Evolutionary conservation across 2,113 vertebrate genomes (phyloP).

Genomic region (Engystomops pustulosus): DNA sequence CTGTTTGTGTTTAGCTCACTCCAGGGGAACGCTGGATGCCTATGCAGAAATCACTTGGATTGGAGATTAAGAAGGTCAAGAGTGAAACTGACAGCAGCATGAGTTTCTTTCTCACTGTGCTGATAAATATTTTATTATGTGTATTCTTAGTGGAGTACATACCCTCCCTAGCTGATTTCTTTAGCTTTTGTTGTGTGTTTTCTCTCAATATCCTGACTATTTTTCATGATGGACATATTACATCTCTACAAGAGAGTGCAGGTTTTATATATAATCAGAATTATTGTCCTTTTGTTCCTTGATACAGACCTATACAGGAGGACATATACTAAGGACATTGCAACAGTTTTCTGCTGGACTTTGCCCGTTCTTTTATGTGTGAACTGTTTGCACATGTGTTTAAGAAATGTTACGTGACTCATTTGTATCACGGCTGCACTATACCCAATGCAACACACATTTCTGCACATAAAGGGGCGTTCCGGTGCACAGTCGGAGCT

Average conservation of each 20-base stretch:
- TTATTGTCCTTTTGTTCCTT: too few species aligned
- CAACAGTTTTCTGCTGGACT: too few species aligned
- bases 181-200: neutral
- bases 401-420: too few species aligned
- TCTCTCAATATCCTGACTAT: neutral
- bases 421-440: too few species aligned
- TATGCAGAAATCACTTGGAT: conserved; percentile 16
- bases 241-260: neutral
- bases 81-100: conserved; percentile 33
- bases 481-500: too few species aligned
- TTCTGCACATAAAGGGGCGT: too few species aligned
- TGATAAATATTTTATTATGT: conserved; percentile 34
- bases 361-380: too few species aligned
- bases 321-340: too few species aligned
- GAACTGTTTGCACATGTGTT: too few species aligned
- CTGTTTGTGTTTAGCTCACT: neutral
- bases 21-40: neutral
- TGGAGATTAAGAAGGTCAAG: conserved; percentile 28
- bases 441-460: too few species aligned
- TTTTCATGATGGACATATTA: neutral
- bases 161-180: neutral
- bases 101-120: conserved; percentile 20
- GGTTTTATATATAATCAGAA: too few species aligned
- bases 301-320: too few species aligned
- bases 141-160: conserved; percentile 5